Evolutionary conservation across 2,797 vertebrate species (phyloP), one percentile per base, ranked within the genome.

Genomic region (Craterocephalus amniculus): DNA sequence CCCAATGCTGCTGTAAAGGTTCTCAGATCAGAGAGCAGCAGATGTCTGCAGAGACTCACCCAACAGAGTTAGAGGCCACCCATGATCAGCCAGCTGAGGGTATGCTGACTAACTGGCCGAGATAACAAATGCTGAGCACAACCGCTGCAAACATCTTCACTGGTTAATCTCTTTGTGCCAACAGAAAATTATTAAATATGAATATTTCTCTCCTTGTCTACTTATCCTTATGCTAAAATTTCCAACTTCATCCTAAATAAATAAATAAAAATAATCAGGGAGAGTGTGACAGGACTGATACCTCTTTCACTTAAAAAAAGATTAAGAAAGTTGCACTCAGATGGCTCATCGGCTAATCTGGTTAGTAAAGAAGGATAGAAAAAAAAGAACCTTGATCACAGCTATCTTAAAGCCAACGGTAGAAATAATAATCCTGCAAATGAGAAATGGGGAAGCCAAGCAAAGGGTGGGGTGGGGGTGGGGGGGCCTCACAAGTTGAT

Each of bases 1-100:
- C 65, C 75, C 79, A 84, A 80, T 65, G 78, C 70, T 78, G 68
- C 72, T 76, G 78, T 74, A 71, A 78, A 87, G 78, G 87, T 89
- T 87, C 81, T 83, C 35, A 62, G 79, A 85, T 86, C 79, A 76
- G 76, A 74, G 45, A 4, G 57, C 14, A 24, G 67, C 87, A 88
- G 87, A 88, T 88, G 89, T 88, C 76, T 72, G 65, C 75, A 62
- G 63, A 56, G 74, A 73, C 70, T 82, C 72, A 38, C 72, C 72
- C 74, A 69, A 64, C 64, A 16, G n/a, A 70, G 14, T 12, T 27
- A 32, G 64, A 63, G 81, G 83, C 83, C 88, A 88, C 87, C 88
- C 87, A 85, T 83, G 86, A 88, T 85, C 64, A 81, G 66, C 12
- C 57, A 65, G 43, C 48, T 20, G 56, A 34, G 40, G 68, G 22